Percentiles rank a stretch among this genome's conserved stretches.
These are phyloP conservation scores for Lepus townsendii DNA, from an alignment of 2,797 vertebrate species.

Conservation along the genomic window DNA sequence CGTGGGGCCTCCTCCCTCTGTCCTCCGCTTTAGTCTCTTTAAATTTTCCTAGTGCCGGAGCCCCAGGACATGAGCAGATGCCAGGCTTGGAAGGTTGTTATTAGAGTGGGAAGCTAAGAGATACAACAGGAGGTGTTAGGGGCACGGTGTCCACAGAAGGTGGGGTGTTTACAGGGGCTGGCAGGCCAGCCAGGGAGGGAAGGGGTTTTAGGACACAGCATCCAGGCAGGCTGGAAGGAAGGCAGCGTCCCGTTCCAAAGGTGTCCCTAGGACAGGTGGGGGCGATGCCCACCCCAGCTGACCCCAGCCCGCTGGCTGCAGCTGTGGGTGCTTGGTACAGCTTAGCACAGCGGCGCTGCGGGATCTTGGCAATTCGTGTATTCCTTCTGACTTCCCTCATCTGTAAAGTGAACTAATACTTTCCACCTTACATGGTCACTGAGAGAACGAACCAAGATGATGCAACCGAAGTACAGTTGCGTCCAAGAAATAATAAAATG, in stretches of 20 bases:
- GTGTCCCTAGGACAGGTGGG: neutral
- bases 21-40: neutral
- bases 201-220: neutral
- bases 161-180: neutral
- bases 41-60: neutral
- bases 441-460: slow-evolving; percentile 27
- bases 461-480: slow-evolving; percentile 33
- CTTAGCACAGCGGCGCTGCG: neutral
- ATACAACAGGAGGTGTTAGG: neutral
- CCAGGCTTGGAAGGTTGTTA: neutral
- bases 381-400: neutral
- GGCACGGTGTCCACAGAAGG: neutral
- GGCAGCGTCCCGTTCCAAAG: neutral
- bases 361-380: neutral
- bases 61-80: neutral
- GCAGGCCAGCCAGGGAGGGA: neutral
- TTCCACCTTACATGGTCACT: neutral
- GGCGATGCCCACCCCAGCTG: neutral
- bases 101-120: neutral
- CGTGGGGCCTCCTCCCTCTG: neutral
- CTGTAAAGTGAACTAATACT: neutral
- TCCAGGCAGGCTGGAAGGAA: neutral
- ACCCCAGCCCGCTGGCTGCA: neutral
- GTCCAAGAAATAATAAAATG: slow-evolving; percentile 47
- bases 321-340: neutral